Conservation (phyloP, 2,113 vertebrate genomes). For the Sclerurus mexicanus region DNA sequence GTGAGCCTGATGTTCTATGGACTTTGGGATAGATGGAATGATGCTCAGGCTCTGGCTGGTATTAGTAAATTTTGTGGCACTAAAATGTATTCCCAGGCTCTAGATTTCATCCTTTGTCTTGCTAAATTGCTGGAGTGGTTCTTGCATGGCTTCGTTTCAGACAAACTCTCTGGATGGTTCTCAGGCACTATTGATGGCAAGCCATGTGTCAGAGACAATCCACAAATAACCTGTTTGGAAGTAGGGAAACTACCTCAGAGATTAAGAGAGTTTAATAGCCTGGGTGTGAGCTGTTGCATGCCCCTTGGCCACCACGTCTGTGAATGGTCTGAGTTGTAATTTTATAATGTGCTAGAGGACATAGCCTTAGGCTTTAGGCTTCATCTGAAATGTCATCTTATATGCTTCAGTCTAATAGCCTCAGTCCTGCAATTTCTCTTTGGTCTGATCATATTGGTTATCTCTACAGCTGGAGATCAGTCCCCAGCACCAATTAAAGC, state of each 20-base stretch:
- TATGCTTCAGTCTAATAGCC: background rate
- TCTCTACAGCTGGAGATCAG: background rate
- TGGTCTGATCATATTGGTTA: background rate
- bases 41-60: background rate
- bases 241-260: background rate
- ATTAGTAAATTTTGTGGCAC: background rate
- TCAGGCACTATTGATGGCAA: background rate
- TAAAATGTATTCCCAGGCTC: background rate
- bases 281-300: background rate
- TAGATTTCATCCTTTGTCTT: background rate
- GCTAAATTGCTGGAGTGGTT: background rate
- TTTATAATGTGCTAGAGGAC: background rate
- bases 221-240: background rate
- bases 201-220: background rate
- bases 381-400: background rate
- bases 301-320: background rate
- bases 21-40: background rate
- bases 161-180: background rate
- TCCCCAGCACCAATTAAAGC: background rate
- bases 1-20: background rate
- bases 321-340: background rate
- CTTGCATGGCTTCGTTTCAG: rapidly evolving
- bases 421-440: background rate
- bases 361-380: background rate
- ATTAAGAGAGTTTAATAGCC: background rate